Percentiles rank a stretch among this genome's conserved stretches.
Evolutionary conservation across 2,113 vertebrate species (phyloP).

Genomic region (Coryphaenoides rupestris): DNA sequence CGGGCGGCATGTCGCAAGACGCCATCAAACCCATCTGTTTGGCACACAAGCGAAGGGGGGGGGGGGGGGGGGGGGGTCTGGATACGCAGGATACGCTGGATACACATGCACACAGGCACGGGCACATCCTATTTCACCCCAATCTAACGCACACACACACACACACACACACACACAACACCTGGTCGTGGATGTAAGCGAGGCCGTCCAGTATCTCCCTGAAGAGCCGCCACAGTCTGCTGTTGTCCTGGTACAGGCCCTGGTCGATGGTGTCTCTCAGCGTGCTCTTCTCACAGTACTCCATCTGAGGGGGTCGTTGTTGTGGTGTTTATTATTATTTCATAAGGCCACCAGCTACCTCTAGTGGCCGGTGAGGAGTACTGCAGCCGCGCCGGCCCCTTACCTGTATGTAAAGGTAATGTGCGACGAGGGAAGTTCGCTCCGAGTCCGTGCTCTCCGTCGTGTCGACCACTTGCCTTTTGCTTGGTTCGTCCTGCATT

Average conservation of each 20-base stretch:
- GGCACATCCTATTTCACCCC: too few species aligned
- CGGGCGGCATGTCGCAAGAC: too few species aligned
- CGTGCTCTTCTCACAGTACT: slow-evolving; percentile 98
- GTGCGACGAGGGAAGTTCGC: slow-evolving; percentile 67
- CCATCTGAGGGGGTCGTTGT: slow-evolving; percentile 78
- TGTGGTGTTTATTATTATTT: neutral
- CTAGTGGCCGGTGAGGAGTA: neutral
- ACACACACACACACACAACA: slow-evolving; percentile 39
- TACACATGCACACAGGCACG: too few species aligned
- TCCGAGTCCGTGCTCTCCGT: slow-evolving; percentile 67
- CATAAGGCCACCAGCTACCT: slow-evolving; percentile 3
- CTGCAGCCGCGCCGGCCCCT: slow-evolving; percentile 6
- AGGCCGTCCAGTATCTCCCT: slow-evolving; percentile 96
- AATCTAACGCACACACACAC: too few species aligned
- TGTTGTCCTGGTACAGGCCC: slow-evolving; percentile 79
- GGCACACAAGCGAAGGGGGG: neutral
- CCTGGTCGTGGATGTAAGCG: slow-evolving; percentile 96
- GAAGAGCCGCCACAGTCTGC: slow-evolving; percentile 91
- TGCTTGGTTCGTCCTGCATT: slow-evolving; percentile 76
- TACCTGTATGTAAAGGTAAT: slow-evolving; percentile 95
- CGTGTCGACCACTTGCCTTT: slow-evolving; percentile 44
- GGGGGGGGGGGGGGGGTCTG: too few species aligned
- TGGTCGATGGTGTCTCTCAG: slow-evolving; percentile 94
- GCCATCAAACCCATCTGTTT: neutral
- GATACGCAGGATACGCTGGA: too few species aligned